phyloP scores from a whole-genome alignment of 2,797 vertebrate genomes.

The Ficedula albicollis region DNA sequence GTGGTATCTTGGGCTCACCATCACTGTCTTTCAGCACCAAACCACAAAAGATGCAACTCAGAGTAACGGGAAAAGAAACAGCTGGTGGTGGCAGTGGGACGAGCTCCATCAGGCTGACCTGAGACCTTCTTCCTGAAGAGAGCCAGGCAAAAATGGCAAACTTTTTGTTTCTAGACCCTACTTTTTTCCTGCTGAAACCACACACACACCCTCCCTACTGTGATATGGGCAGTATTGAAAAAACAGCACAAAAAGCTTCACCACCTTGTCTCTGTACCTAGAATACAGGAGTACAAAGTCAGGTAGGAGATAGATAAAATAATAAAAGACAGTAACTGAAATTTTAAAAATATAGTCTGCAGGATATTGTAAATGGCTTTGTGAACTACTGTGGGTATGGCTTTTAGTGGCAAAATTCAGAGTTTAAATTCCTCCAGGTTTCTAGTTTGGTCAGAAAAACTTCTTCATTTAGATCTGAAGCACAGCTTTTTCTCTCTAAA shows the following conservation, averaged over 20 bases:
- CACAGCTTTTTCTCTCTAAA: not conserved
- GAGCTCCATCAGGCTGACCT: not conserved
- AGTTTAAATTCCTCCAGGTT: not conserved
- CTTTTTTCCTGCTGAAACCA: not conserved
- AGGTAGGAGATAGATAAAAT: not conserved
- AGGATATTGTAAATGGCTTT: not conserved
- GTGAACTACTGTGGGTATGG: not conserved
- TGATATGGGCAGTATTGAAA: not conserved
- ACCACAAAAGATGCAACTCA: not conserved
- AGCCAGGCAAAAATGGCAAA: not conserved
- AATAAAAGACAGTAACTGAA: not conserved
- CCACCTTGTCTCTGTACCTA: not conserved
- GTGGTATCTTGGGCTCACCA: not conserved
- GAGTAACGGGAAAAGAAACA: not conserved
- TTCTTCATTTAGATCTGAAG: not conserved
- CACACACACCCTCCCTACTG: accelerated
- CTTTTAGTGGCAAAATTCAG: not conserved
- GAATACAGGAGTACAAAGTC: not conserved
- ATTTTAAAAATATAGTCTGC: not conserved
- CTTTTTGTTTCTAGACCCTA: not conserved
- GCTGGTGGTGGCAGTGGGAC: accelerated
- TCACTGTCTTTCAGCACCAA: not conserved
- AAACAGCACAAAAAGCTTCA: not conserved
- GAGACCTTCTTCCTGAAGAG: not conserved
- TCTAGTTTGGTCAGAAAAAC: not conserved